Base-by-base conservation (phyloP, 1,140 invertebrate species). In the Acyrthosiphon pisum region DNA sequence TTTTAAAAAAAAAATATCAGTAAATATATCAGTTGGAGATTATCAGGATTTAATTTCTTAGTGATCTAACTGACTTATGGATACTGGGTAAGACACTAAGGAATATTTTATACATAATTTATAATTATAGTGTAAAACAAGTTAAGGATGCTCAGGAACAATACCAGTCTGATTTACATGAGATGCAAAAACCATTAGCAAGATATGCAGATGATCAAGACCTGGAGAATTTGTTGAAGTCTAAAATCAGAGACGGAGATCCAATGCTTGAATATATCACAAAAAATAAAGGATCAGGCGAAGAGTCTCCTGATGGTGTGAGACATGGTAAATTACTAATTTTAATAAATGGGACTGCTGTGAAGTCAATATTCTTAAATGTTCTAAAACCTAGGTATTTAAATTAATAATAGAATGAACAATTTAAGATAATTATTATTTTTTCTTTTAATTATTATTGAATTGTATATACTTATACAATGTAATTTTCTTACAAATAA, bases 231-330 rank as follows among this genome's bases (percentile, higher is more conserved):
- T 95, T 96, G 94, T 95, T 99, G 23, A 97, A 97, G 91, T 96
- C 97, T 30, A 95, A 97, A 94, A 97, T 98, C 94, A 96, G 98
- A 93, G 97, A 97, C 20, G 98, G 97, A 23, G 99, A 99, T 96
- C 98, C 99, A 0, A 99, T 99, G 99, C 95, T 98, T 83, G 96
- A 97, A 53, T 99, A 98, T 94, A 97, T 99, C 2, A 96, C 96
- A 94, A 97, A 97, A 94, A 98, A 97, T 95, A 97, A 97, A 94
- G 96, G 96, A 94, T 95, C 95, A 4, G 46, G 35, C 20, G 88
- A 90, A n/a, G 22, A 53, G 1, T 81, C 60, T 50, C 68, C 93
- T 41, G 93, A 93, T 53, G 68, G 88, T 26, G 68, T 90, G n/a
- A 46, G 53, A 88, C 86, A 93, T 81, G 60, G 91, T 93, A 44